Percentiles rank a stretch among this genome's conserved stretches.
These are phyloP conservation scores for Drosophila melanosoma DNA, from an alignment of 2,888 invertebrate species.

Conservation along the genomic window DNA sequence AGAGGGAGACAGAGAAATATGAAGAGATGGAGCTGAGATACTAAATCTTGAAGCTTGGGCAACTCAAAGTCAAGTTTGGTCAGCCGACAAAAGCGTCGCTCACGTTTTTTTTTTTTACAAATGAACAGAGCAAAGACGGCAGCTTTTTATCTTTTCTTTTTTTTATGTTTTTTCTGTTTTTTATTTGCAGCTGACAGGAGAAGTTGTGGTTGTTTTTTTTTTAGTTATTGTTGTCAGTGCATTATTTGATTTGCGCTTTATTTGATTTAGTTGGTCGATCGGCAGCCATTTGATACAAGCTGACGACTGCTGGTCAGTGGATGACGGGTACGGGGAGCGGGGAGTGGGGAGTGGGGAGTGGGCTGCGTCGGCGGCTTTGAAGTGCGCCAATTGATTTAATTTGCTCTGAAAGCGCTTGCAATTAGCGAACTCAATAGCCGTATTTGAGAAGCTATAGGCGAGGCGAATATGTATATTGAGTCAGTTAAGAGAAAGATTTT, in stretches of 20 bases:
- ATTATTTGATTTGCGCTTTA: slow-evolving; percentile 67
- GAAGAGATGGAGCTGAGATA: slow-evolving; percentile 27
- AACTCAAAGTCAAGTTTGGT: slow-evolving; percentile 67
- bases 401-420: slow-evolving; percentile 67
- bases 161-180: neutral
- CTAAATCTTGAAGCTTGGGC: slow-evolving; percentile 42
- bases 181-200: slow-evolving; percentile 26
- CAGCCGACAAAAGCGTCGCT: slow-evolving; percentile 57
- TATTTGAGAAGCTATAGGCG: neutral
- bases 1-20: neutral
- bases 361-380: slow-evolving; percentile 56
- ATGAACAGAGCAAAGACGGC: slow-evolving; percentile 36
- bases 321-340: neutral
- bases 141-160: slow-evolving; percentile 44
- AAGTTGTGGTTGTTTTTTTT: slow-evolving; percentile 10
- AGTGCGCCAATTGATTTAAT: slow-evolving; percentile 72
- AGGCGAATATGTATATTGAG: neutral
- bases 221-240: slow-evolving; percentile 36
- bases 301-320: slow-evolving; percentile 33
- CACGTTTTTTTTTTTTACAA: slow-evolving; percentile 28
- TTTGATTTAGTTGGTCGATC: slow-evolving; percentile 62
- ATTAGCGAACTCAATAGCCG: slow-evolving; percentile 47
- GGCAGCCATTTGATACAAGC: slow-evolving; percentile 58
- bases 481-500: neutral
- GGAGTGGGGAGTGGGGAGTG: slow-evolving; percentile 5